Evolutionary conservation across 2,888 invertebrate species (phyloP).

Genomic region (Meiosimyza platycephala): DNA sequence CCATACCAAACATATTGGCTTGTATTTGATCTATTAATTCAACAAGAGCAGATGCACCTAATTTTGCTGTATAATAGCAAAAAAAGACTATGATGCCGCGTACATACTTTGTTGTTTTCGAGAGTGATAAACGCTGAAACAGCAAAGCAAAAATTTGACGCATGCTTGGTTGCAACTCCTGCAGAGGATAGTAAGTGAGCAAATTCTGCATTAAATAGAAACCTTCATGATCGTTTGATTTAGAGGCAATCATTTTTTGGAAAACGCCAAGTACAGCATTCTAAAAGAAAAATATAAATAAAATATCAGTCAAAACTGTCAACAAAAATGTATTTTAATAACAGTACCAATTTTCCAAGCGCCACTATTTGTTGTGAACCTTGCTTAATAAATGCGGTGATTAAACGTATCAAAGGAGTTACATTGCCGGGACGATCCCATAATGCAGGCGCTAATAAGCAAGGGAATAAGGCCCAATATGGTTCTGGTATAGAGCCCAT

Average conservation of each 20-base stretch:
- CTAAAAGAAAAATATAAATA: slow-evolving; percentile 66
- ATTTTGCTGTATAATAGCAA: slow-evolving; percentile 84
- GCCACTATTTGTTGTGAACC: slow-evolving; percentile 77
- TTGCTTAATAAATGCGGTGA: slow-evolving; percentile 86
- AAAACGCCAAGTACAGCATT: slow-evolving; percentile 91
- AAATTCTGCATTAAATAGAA: slow-evolving; percentile 90
- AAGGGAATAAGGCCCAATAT: slow-evolving; percentile 91
- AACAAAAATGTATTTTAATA: background rate
- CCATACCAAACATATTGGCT: slow-evolving; percentile 94
- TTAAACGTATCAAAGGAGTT: slow-evolving; percentile 89
- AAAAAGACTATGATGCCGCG: slow-evolving; percentile 92
- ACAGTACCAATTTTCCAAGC: slow-evolving; percentile 77
- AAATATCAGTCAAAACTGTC: background rate
- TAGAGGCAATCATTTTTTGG: slow-evolving; percentile 95
- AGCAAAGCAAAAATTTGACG: slow-evolving; percentile 90
- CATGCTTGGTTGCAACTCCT: slow-evolving; percentile 79
- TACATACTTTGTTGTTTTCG: slow-evolving; percentile 95
- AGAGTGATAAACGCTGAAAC: slow-evolving; percentile 92
- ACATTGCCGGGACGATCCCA: slow-evolving; percentile 97
- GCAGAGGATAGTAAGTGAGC: slow-evolving; percentile 83
- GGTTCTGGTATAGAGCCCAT: slow-evolving; percentile 76
- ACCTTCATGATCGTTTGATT: slow-evolving; percentile 95
- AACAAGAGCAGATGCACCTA: slow-evolving; percentile 80
- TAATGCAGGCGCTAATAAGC: slow-evolving; percentile 86
- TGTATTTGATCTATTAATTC: slow-evolving; percentile 88